phyloP scores from a whole-genome alignment of 1,140 invertebrate genomes.

The Bemisia tabaci region DNA sequence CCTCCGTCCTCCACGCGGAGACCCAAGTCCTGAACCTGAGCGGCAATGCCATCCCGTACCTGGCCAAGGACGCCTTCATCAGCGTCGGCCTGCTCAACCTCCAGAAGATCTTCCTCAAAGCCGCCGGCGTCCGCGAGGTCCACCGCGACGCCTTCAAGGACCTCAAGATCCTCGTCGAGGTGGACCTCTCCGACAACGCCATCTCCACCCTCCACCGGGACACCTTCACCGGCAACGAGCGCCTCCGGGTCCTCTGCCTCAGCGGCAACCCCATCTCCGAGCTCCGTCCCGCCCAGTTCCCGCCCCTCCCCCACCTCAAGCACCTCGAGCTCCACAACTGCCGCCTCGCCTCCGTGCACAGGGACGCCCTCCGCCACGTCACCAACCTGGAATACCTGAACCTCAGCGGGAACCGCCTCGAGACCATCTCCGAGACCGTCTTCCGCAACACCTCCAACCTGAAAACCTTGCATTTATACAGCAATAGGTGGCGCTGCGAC shows the following conservation, averaged over 20 bases:
- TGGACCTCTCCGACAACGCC: conserved; percentile 64
- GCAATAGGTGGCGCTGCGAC: conserved; percentile 82
- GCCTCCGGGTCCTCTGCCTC: conserved; percentile 49
- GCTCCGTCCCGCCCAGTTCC: conserved; percentile 50
- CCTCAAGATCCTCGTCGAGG: conserved; percentile 72
- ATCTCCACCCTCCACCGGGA: conserved; percentile 48
- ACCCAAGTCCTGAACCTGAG: conserved; percentile 75
- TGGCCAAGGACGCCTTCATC: conserved; percentile 68
- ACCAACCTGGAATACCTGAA: conserved; percentile 52
- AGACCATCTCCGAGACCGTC: conserved; percentile 45
- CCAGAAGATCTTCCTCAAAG: conserved; percentile 63
- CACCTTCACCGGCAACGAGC: conserved; percentile 60
- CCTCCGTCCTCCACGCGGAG: conserved; percentile 56
- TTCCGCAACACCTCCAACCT: conserved; percentile 50
- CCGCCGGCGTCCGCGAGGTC: conserved; percentile 55
- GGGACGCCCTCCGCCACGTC: conserved; percentile 51
- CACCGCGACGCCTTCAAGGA: conserved; percentile 71
- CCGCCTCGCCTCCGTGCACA: conserved; percentile 51
- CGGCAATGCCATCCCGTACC: conserved; percentile 56
- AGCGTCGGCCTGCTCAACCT: conserved; percentile 64
- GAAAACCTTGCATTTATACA: conserved; percentile 62
- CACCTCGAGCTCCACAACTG: conserved; percentile 63
- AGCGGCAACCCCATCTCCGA: conserved; percentile 53
- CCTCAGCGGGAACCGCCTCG: conserved; percentile 50
- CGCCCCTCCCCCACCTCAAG: conserved; percentile 49